Evolutionary conservation across 2,113 vertebrate genomes (phyloP).

Genomic region (Bos taurus): ARS-UCD2.0 NC_037347.1:10303501-10304000

Average conservation of each 20-base stretch:
- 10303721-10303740: not conserved
- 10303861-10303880: not conserved
- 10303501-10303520: not conserved
- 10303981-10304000: not conserved
- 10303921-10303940: not conserved
- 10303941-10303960: not conserved
- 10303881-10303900: not conserved
- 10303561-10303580: not conserved
- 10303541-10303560: not conserved
- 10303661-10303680: not conserved
- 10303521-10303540: not conserved
- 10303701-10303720: not conserved
- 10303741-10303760: not conserved
- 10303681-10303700: not conserved
- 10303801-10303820: not conserved
- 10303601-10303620: not conserved
- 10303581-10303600: not conserved
- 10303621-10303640: not conserved
- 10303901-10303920: not conserved
- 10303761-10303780: not conserved
- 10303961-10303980: not conserved
- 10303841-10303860: not conserved
- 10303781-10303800: not conserved
- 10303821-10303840: not conserved
- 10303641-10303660: not conserved